A percentile compares a stretch with the other conserved stretches of the same genome.
These are phyloP conservation scores for Elephantulus edwardii DNA, from an alignment of 2,113 vertebrate genomes.

Conservation along the genomic window DNA sequence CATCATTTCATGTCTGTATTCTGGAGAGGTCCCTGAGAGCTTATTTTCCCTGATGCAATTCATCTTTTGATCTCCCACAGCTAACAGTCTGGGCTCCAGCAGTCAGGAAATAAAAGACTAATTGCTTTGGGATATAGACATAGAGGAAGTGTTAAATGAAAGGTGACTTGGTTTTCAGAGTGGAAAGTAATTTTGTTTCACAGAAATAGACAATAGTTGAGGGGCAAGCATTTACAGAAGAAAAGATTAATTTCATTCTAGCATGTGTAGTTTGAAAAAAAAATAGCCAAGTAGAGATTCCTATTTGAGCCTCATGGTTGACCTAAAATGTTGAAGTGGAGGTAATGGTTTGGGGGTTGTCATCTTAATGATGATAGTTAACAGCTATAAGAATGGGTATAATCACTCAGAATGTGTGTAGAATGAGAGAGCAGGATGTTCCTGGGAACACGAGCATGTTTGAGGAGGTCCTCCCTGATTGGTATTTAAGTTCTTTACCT, in stretches of 20 bases:
- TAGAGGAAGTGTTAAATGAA: neutral
- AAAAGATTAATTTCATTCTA: neutral
- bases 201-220: neutral
- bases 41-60: too few species aligned
- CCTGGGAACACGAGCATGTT: neutral
- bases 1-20: too few species aligned
- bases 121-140: neutral
- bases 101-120: too few species aligned
- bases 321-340: conserved; percentile 13
- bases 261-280: neutral
- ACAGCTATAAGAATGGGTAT: neutral
- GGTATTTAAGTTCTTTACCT: neutral
- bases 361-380: neutral
- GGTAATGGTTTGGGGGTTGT: neutral
- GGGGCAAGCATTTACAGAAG: neutral
- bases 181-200: conserved; percentile 3
- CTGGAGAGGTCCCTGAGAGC: too few species aligned
- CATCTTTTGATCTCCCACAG: too few species aligned
- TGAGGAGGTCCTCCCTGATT: neutral
- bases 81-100: too few species aligned
- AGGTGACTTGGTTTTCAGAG: neutral
- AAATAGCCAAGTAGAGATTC: conserved; percentile 12
- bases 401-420: neutral
- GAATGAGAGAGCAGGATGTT: neutral
- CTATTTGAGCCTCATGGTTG: neutral